Conservation (phyloP, 2,113 vertebrate species). For the Phyllostomus discolor region DNA sequence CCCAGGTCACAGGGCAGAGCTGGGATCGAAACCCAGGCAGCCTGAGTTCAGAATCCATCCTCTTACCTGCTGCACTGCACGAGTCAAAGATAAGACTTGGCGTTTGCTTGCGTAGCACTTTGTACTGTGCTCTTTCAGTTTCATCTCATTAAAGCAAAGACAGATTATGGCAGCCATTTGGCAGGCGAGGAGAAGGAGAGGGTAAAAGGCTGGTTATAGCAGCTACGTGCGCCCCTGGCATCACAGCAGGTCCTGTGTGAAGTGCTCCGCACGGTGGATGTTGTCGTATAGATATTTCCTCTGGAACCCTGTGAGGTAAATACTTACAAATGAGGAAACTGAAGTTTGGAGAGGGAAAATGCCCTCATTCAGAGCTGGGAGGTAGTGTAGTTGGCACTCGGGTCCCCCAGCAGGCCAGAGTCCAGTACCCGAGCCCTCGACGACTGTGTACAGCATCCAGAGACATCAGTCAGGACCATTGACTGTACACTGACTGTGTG, state of each 20-base stretch:
- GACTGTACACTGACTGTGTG: background rate
- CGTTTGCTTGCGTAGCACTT: background rate
- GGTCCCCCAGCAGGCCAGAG: background rate
- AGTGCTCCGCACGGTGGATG: accelerated
- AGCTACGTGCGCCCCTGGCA: accelerated
- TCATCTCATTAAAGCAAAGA: background rate
- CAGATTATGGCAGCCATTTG: background rate
- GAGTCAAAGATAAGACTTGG: background rate
- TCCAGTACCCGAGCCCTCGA: background rate
- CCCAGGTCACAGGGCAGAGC: background rate
- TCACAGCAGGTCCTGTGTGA: background rate
- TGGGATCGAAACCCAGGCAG: background rate
- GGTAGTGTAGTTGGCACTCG: background rate
- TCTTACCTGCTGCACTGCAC: accelerated
- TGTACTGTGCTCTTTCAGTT: background rate
- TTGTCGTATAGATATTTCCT: accelerated
- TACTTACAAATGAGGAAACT: background rate
- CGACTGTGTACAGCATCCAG: background rate
- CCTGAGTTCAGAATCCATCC: background rate
- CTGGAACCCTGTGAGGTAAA: background rate
- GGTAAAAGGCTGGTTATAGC: background rate
- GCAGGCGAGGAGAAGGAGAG: background rate
- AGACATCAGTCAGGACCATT: background rate
- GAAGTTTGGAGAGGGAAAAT: background rate
- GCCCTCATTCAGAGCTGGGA: background rate